Percentiles rank a stretch among this genome's conserved stretches.
phyloP scores from a whole-genome alignment of 1,140 invertebrate species.

The Papilio machaon region DNA sequence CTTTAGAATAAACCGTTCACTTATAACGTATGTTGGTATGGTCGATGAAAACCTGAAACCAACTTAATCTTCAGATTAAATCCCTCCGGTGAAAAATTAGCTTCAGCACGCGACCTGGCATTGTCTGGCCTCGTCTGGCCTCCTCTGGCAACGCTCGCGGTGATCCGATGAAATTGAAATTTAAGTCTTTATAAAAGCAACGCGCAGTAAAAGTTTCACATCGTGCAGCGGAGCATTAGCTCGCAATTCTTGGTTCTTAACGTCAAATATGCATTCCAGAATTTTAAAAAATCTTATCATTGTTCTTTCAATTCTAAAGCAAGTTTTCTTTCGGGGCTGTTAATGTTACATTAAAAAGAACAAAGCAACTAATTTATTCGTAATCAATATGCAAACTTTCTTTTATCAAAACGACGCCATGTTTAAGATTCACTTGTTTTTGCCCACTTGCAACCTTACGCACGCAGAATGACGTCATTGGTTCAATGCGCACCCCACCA shows the following conservation, averaged over 20 bases:
- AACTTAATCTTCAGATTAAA: conserved; percentile 40
- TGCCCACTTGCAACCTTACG: conserved; percentile 36
- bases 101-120: conserved; percentile 44
- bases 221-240: conserved; percentile 10
- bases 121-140: conserved; percentile 46
- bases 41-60: conserved; percentile 3
- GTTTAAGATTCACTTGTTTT: conserved; percentile 25
- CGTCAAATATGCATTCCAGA: conserved; percentile 13
- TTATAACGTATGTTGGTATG: not conserved
- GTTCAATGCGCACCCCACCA: conserved; percentile 67
- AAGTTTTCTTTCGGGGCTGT: not conserved
- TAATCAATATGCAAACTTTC: not conserved
- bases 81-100: conserved; percentile 47
- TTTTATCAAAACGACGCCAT: conserved; percentile 13
- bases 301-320: not conserved
- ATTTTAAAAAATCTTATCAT: not conserved
- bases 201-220: conserved; percentile 46
- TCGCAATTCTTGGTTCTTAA: conserved; percentile 1
- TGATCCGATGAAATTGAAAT: conserved; percentile 70
- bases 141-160: conserved; percentile 47
- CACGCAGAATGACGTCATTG: conserved; percentile 62
- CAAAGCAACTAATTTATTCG: not conserved
- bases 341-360: not conserved
- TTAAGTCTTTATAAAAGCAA: conserved; percentile 63
- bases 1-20: not conserved